A percentile compares a stretch with the other conserved stretches of the same genome.
phyloP scores from a whole-genome alignment of 2,888 invertebrate genomes.

The Synanthedon andrenaeformis region DNA sequence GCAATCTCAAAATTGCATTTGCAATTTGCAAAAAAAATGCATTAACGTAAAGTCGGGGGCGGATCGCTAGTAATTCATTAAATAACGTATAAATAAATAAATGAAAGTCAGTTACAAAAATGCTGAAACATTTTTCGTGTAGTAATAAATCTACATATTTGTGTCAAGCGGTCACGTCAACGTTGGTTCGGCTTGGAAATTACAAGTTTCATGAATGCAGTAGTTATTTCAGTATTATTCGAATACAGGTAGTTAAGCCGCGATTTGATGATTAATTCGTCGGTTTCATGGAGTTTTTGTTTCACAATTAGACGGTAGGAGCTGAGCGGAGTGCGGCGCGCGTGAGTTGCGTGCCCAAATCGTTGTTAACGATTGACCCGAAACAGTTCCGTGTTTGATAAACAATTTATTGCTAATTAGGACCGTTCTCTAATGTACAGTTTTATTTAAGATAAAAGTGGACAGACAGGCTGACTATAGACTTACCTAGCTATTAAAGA shows the following conservation, averaged over 20 bases:
- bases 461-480: too few relatives aligned
- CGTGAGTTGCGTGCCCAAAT: conserved; percentile 43
- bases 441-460: too few relatives aligned
- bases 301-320: conserved; percentile 48
- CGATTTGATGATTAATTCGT: conserved; percentile 53
- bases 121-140: neutral
- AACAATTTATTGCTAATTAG: conserved; percentile 46
- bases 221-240: conserved; percentile 39
- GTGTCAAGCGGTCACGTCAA: conserved; percentile 8
- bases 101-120: too few relatives aligned
- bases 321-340: conserved; percentile 26
- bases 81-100: too few relatives aligned
- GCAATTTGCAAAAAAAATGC: too few relatives aligned
- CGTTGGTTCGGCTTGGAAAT: conserved; percentile 17
- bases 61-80: too few relatives aligned
- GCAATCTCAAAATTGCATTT: too few relatives aligned
- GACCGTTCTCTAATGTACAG: conserved; percentile 1
- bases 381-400: conserved; percentile 38
- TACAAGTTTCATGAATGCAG: conserved; percentile 30
- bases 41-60: too few relatives aligned
- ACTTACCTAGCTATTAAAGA: too few relatives aligned
- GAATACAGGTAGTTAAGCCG: conserved; percentile 36
- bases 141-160: conserved; percentile 1
- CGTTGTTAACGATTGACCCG: conserved; percentile 40
- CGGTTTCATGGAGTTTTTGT: conserved; percentile 60